Evolutionary conservation across 2,797 vertebrate species (phyloP), one percentile per base, ranked within the genome.

Genomic region (Semaprochilodus insignis): DNA sequence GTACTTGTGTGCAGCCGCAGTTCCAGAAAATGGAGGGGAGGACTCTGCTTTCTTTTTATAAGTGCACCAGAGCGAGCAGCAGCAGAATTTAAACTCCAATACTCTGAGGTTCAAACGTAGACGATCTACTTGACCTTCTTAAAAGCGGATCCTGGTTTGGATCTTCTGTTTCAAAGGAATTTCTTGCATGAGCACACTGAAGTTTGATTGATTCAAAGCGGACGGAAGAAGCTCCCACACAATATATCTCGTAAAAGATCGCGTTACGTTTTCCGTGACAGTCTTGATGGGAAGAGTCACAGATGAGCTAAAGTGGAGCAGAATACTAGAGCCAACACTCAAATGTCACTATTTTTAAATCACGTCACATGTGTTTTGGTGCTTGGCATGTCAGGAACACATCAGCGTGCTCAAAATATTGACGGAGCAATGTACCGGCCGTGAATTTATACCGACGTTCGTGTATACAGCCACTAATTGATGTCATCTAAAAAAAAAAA

Each of bases 31-130:
- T 36, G 81, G 86, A 82, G 79, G 75, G 78, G 27, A 7, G n/a
- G 40, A 81, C 66, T 81, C 36, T 83, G 10, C 40, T 85, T 85
- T 87, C 84, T 88, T 84, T 87, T 88, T 86, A 89, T 81, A 87
- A 84, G 79, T 86, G 84, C 21, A 55, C 67, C 55, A 44, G 59
- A 80, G 77, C 76, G 76, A 85, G 83, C 85, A 63, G 69, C 85
- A 82, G 85, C 83, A 85, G 74, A 82, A 83, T 85, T 85, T 80
- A 87, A 76, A 84, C 77, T 76, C 25, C 21, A 84, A 70, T 76
- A 82, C 81, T 83, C 63, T 87, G 60, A 85, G 75, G 73, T 75
- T 63, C 71, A 74, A 87, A 88, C 77, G 63, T 76, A 83, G 72
- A 86, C 62, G 36, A 83, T 51, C 57, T 69, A 55, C 72, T 40